Evolutionary conservation across 2,888 invertebrate genomes (phyloP), one percentile per base, ranked within the genome.

Genomic region (Pantelozetes paolii): DNA sequence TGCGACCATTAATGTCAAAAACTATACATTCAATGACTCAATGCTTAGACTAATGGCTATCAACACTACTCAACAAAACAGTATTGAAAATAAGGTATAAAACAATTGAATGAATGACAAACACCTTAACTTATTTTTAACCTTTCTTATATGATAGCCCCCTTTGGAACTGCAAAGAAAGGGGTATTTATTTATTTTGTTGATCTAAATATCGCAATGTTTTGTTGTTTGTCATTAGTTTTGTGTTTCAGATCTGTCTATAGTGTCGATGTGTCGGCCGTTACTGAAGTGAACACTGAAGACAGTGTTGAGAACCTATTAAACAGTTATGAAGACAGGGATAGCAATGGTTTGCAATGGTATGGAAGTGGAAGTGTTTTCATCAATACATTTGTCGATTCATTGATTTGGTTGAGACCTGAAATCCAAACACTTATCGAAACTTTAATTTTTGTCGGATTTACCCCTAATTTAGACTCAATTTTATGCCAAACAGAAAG

Each of bases 281-380:
- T 99, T 81, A 99, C 98, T 3, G 86, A 86, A 79, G 79, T 86
- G 83, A 94, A 98, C 79, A 99, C 99, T 85, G 99, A 99, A 86
- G 95, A 96, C 85, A 99, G 99, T 85, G 99, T 99, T 78, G 86
- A 86, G 80, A 86, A 86, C 79, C 80, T 86, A 76, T 86, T 86
- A 83, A 98, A 99, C 82, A 99, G 99, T 83, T 98, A 99, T 85
- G 98, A 99, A 72, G 98, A 99, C 84, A 98, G 98, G 77, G 98
- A 99, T 85, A 87, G 99, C 83, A 99, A 99, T 86, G 89, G 99
- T 83, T 99, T 20, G 26, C 99, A 99, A 86, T 99, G 99, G 76
- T 99, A 99, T 85, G 99, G 99, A 79, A 99, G 99, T 86, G 99
- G 99, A 80, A 99, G 98, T 80, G 99, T 99, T 80, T 99, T 99